These are phyloP conservation scores for Drosophila affinis DNA, from an alignment of 2,888 invertebrate genomes.

Conservation along the genomic window DNA sequence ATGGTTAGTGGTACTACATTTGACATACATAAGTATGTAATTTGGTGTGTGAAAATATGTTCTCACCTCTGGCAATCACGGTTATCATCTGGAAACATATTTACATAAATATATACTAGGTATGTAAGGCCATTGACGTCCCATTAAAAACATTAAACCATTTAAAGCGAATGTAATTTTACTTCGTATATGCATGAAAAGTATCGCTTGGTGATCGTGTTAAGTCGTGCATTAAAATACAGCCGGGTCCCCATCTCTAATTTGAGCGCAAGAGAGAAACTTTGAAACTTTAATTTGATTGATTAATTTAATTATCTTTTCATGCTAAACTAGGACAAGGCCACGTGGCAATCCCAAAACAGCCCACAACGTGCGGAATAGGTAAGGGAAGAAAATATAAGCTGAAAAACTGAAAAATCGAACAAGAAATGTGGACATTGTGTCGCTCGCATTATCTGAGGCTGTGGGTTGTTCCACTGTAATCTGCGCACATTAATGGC, in stretches of 20 bases:
- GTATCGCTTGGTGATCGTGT: too few relatives aligned
- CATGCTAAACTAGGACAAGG: conserved; percentile 1
- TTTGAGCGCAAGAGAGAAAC: background rate
- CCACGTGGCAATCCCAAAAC: conserved; percentile 25
- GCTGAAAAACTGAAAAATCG: conserved; percentile 22
- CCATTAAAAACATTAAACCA: background rate
- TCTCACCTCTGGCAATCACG: too few relatives aligned
- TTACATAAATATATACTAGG: too few relatives aligned
- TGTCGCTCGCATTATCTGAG: conserved; percentile 1
- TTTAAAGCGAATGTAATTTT: background rate
- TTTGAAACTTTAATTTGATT: background rate
- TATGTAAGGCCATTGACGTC: too few relatives aligned
- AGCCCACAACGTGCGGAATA: background rate
- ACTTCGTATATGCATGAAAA: background rate
- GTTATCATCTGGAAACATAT: too few relatives aligned
- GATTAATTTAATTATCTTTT: background rate
- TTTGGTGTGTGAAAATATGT: too few relatives aligned
- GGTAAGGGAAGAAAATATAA: conserved; percentile 10
- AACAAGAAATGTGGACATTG: conserved; percentile 14
- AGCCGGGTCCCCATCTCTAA: background rate
- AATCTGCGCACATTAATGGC: background rate
- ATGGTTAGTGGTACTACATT: too few relatives aligned
- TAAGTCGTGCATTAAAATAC: too few relatives aligned
- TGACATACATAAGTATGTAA: too few relatives aligned
- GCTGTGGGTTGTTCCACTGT: too few relatives aligned